These are phyloP conservation scores for Epinephelus lanceolatus DNA, from an alignment of 2,113 vertebrate species.

Conservation along the genomic window DNA sequence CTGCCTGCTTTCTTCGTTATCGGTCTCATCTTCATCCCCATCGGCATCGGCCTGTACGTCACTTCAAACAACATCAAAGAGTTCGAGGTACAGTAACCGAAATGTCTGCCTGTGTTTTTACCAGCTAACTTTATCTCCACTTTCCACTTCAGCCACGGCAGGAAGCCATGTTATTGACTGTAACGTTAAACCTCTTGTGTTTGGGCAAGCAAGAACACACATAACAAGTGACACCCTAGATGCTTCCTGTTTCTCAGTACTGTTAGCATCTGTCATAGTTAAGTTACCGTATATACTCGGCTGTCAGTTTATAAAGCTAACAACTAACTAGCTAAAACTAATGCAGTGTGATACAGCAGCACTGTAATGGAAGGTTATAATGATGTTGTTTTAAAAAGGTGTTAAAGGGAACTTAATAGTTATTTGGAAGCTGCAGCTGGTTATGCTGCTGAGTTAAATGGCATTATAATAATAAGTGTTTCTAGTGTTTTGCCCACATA, in stretches of 20 bases:
- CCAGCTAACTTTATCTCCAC: neutral
- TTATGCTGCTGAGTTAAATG: neutral
- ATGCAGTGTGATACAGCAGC: neutral
- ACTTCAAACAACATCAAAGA: constrained; percentile 98
- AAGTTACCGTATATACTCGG: neutral
- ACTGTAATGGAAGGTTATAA: neutral
- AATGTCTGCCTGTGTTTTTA: too few relatives aligned
- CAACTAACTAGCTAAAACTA: neutral
- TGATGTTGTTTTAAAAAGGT: neutral
- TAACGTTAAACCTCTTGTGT: neutral
- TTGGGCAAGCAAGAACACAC: neutral
- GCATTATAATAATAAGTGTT: neutral
- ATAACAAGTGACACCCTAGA: neutral
- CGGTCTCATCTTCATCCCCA: constrained; percentile 96
- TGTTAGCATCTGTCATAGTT: neutral
- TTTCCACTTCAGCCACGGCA: too few relatives aligned
- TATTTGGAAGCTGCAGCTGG: neutral
- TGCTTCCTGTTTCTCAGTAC: too few relatives aligned
- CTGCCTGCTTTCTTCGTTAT: constrained; percentile 97
- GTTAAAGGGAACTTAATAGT: neutral
- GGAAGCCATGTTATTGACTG: neutral
- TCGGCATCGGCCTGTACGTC: constrained; percentile 96
- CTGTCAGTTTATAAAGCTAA: neutral
- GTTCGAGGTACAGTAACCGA: constrained; percentile 86
- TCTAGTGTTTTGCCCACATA: neutral